Evolutionary conservation across 2,888 invertebrate genomes (phyloP).

Genomic region (Conistra vaccinii): DNA sequence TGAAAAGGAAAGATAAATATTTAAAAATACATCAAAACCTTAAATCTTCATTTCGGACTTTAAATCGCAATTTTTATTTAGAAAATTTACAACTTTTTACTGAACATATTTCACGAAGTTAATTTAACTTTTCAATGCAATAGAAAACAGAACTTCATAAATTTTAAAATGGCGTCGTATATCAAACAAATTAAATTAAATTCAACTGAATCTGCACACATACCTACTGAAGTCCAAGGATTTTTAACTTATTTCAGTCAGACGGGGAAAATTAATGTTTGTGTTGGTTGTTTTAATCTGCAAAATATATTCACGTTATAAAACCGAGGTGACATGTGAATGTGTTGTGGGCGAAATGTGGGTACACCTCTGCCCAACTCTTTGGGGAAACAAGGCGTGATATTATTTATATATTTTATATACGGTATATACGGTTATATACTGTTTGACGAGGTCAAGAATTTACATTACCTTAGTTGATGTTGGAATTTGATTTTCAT

Average conservation of each 20-base stretch:
- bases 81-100: background rate
- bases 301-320: constrained; percentile 8
- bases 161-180: background rate
- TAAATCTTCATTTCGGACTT: background rate
- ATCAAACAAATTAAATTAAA: constrained; percentile 15
- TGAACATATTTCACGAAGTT: background rate
- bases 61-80: background rate
- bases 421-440: no score
- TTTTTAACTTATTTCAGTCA: background rate
- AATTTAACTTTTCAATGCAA: constrained; percentile 21
- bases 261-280: background rate
- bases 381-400: no score
- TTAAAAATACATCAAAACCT: no score
- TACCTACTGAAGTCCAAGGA: background rate
- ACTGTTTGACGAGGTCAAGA: background rate
- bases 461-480: constrained; percentile 1
- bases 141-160: constrained; percentile 5
- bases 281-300: constrained; percentile 4
- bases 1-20: background rate
- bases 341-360: no score
- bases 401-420: no score
- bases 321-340: background rate
- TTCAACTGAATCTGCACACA: constrained; percentile 10
- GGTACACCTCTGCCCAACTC: no score
- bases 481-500: background rate